phyloP scores from a whole-genome alignment of 2,113 vertebrate species.

The Sorex fumeus region DNA sequence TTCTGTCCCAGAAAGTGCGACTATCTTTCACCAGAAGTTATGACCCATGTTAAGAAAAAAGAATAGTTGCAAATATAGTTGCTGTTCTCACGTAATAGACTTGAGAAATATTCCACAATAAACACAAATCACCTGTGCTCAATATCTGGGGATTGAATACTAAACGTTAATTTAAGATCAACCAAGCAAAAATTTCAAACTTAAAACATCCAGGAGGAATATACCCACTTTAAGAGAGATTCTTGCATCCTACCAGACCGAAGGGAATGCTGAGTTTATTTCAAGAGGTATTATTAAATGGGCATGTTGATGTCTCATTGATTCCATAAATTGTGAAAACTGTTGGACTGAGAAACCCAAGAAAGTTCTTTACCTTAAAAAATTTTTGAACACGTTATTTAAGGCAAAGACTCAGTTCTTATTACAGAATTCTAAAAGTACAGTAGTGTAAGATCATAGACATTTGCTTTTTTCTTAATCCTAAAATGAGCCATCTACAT shows the following conservation, averaged over 20 bases:
- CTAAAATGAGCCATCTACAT: neutral
- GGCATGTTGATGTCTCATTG: neutral
- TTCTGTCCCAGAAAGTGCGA: neutral
- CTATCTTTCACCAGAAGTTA: neutral
- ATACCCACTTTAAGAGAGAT: neutral
- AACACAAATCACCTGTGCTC: slow-evolving; percentile 1
- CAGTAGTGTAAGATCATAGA: neutral
- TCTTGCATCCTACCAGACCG: neutral
- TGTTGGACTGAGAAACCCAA: slow-evolving; percentile 8
- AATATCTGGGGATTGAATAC: neutral
- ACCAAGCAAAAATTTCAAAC: slow-evolving; percentile 3
- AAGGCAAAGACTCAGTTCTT: slow-evolving; percentile 15
- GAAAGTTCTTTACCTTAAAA: slow-evolving; percentile 6
- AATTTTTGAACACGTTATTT: neutral
- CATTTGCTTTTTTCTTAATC: neutral
- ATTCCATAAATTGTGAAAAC: slow-evolving; percentile 16
- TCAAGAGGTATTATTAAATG: neutral
- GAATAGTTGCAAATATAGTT: neutral
- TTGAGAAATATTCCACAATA: neutral
- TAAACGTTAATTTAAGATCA: slow-evolving; percentile 20
- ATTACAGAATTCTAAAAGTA: neutral
- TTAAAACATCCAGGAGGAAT: neutral
- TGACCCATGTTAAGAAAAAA: neutral
- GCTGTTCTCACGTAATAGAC: neutral
- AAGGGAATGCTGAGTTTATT: neutral